A percentile compares a stretch with the other conserved stretches of the same genome.
These are phyloP conservation scores for Cyclargus thomasi DNA, from an alignment of 1,140 invertebrate genomes.

Conservation along the genomic window DNA sequence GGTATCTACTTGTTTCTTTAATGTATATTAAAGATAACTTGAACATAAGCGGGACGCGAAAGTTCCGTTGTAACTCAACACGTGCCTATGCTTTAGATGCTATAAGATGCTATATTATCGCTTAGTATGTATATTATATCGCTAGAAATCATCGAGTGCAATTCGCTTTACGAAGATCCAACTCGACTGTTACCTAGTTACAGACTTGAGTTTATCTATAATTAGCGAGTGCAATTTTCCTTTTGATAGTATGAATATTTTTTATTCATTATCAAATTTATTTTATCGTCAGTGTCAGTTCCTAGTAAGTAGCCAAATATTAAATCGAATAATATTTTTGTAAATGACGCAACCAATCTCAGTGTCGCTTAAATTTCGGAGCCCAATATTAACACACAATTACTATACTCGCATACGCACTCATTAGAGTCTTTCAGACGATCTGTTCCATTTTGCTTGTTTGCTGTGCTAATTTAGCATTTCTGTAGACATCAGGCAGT, in stretches of 20 bases:
- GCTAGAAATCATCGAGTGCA: background rate
- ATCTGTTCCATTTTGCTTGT: background rate
- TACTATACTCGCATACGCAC: background rate
- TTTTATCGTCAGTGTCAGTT: background rate
- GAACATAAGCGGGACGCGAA: too few species aligned
- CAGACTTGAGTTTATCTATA: too few species aligned
- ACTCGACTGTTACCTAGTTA: too few species aligned
- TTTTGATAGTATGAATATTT: background rate
- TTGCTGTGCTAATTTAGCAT: background rate
- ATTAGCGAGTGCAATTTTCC: too few species aligned
- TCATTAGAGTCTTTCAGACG: background rate
- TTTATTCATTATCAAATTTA: background rate
- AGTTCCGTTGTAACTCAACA: background rate
- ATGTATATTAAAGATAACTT: too few species aligned
- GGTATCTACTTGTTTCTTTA: background rate
- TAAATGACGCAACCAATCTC: background rate
- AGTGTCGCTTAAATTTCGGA: background rate
- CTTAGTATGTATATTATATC: background rate
- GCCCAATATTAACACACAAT: background rate
- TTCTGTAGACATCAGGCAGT: background rate
- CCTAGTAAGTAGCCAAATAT: constrained; percentile 10
- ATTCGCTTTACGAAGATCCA: background rate
- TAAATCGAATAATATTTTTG: background rate
- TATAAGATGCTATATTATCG: background rate
- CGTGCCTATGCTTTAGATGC: constrained; percentile 6